Base-by-base conservation (phyloP, 2,888 invertebrate species). In the Cenopis cana region DNA sequence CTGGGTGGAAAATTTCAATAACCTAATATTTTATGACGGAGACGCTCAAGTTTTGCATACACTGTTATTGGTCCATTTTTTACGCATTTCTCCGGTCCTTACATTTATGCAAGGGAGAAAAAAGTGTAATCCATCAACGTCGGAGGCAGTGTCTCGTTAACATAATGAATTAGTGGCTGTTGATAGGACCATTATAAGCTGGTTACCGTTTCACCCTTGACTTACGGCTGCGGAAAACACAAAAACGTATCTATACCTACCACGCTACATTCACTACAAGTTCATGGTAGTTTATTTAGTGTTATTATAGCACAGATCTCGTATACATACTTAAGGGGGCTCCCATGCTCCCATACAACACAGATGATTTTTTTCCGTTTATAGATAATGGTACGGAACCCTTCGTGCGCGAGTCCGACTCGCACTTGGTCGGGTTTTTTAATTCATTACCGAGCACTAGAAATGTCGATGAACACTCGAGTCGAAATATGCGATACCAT, bases 81-180 rank as follows among this genome's bases (percentile, higher is more conserved):
- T 86, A 83, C 82, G 78, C 79, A 78, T 80, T 79, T 80, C 75
- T 75, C 75, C 74, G 74, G 76, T 76, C 77, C 76, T 76, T 76
- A 75, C 77, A 75, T 80, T 83, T 82, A 79, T 79, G 78, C 76
- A 76, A 73, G 75, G 76, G 74, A 74, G 83, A 78, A 81, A 79
- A 84, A 81, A 79, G 79, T 79, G 80, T 85, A 89, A 93, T 93
- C 89, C 85, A 90, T 92, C 93, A 91, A 83, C 87, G 92, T 91
- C 92, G 85, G 66, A 76, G 86, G 82, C 91, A 91, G 85, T 77
- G 84, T 85, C 89, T 91, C 89, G 89, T 91, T 92, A 90, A 85
- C 90, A 92, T 91, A 92, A 93, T 91, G 88, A 93, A 92, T 92
- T 89, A 91, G 89, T 82, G 80, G 76, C 76, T 75, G 76, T 75